phyloP scores from a whole-genome alignment of 2,797 vertebrate species.

The Liparis tanakae region DNA sequence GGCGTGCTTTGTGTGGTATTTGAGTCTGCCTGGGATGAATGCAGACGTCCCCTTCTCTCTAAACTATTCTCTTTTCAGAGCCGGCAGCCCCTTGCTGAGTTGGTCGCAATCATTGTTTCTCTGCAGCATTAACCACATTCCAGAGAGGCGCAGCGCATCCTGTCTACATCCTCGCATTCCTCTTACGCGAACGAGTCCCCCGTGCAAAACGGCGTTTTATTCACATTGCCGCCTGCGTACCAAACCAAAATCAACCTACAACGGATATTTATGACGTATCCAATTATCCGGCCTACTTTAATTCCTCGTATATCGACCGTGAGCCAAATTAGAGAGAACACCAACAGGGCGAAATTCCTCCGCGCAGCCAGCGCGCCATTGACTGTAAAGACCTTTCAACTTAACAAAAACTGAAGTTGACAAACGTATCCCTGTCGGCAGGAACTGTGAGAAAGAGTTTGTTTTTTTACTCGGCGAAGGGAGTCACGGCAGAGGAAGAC shows the following conservation, averaged over 20 bases:
- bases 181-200: conserved; percentile 85
- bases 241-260: neutral
- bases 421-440: conserved; percentile 80
- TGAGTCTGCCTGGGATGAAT: conserved; percentile 69
- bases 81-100: conserved; percentile 86
- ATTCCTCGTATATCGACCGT: neutral
- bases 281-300: conserved; percentile 44
- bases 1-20: conserved; percentile 69
- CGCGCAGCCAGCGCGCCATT: conserved; percentile 92
- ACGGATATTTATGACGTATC: neutral
- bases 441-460: conserved; percentile 79
- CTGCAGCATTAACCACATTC: conserved; percentile 94
- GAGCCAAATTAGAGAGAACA: conserved; percentile 58
- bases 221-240: neutral
- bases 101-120: conserved; percentile 90
- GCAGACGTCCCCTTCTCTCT: conserved; percentile 76
- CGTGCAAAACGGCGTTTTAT: conserved; percentile 51
- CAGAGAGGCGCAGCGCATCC: conserved; percentile 89
- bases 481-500: conserved; percentile 38
- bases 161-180: conserved; percentile 94
- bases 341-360: conserved; percentile 89
- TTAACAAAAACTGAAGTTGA: conserved; percentile 89
- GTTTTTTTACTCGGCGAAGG: conserved; percentile 43
- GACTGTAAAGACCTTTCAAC: conserved; percentile 88
- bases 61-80: conserved; percentile 76